phyloP scores from a whole-genome alignment of 2,888 invertebrate species.

The Palloptera scutellata region DNA sequence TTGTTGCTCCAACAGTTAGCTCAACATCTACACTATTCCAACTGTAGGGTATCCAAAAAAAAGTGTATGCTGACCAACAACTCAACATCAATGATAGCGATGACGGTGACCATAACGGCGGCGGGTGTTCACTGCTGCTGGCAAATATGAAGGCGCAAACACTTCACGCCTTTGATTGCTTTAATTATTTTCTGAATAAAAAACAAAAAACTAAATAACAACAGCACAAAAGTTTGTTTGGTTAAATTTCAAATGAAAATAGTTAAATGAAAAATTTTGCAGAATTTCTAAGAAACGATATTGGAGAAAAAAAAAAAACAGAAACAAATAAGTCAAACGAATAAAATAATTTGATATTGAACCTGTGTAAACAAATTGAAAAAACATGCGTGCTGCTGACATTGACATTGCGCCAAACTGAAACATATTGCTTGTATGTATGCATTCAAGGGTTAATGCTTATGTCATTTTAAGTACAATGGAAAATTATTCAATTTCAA shows the following conservation, averaged over 20 bases:
- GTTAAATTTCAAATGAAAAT: conserved; percentile 14
- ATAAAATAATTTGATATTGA: conserved; percentile 7
- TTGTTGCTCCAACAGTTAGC: too few relatives aligned
- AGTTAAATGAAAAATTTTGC: not conserved
- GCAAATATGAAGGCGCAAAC: conserved; percentile 7
- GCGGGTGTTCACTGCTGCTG: not conserved
- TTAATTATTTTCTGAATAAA: not conserved
- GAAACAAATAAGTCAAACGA: not conserved
- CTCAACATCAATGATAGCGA: too few relatives aligned
- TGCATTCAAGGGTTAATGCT: not conserved
- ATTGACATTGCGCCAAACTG: conserved; percentile 12
- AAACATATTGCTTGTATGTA: not conserved
- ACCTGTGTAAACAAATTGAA: conserved; percentile 12
- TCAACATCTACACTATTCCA: too few relatives aligned
- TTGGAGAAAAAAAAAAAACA: not conserved
- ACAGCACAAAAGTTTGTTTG: not conserved
- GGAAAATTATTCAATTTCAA: too few relatives aligned
- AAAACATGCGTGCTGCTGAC: conserved; percentile 10
- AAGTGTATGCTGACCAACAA: too few relatives aligned
- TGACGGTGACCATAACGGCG: not conserved
- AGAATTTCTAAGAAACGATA: not conserved
- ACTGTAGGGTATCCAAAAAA: too few relatives aligned
- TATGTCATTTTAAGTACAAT: too few relatives aligned
- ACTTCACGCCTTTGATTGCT: conserved; percentile 17
- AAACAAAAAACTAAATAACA: too few relatives aligned